Percentiles rank a stretch among this genome's conserved stretches.
These are phyloP conservation scores for Cheilosia scutellata DNA, from an alignment of 2,888 invertebrate genomes.

Conservation along the genomic window DNA sequence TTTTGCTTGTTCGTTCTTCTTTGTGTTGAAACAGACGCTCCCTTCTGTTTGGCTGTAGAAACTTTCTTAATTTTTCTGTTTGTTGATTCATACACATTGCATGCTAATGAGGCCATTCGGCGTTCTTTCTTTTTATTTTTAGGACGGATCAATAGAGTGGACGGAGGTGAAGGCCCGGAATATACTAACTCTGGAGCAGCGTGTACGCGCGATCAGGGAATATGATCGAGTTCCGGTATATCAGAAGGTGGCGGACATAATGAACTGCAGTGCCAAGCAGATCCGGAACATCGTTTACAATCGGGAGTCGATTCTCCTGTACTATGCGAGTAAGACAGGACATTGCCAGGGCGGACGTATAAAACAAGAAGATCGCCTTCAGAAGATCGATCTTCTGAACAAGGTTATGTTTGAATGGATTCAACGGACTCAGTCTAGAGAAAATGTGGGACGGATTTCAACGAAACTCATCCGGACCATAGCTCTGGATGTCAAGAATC, in stretches of 20 bases:
- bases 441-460: conserved; percentile 64
- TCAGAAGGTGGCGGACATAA: conserved; percentile 82
- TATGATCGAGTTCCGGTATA: conserved; percentile 82
- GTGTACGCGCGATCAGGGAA: conserved; percentile 81
- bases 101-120: conserved; percentile 34
- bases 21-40: background rate
- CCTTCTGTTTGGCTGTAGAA: conserved; percentile 6
- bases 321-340: conserved; percentile 77
- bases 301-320: conserved; percentile 81
- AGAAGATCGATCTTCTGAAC: conserved; percentile 80
- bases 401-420: conserved; percentile 82
- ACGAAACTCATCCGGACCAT: conserved; percentile 73
- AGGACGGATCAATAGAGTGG: conserved; percentile 53
- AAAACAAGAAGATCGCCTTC: conserved; percentile 76
- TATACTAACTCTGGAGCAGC: conserved; percentile 79
- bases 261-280: conserved; percentile 83
- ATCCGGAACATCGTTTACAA: conserved; percentile 81
- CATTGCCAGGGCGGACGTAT: conserved; percentile 45
- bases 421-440: conserved; percentile 80
- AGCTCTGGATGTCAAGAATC: conserved; percentile 78
- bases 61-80: conserved; percentile 16
- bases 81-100: background rate
- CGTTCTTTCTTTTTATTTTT: conserved; percentile 49
- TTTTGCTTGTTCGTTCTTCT: conserved; percentile 13
- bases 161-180: conserved; percentile 74